These are phyloP conservation scores for Sphaeramia orbicularis DNA, from an alignment of 2,797 vertebrate genomes.

Conservation along the genomic window DNA sequence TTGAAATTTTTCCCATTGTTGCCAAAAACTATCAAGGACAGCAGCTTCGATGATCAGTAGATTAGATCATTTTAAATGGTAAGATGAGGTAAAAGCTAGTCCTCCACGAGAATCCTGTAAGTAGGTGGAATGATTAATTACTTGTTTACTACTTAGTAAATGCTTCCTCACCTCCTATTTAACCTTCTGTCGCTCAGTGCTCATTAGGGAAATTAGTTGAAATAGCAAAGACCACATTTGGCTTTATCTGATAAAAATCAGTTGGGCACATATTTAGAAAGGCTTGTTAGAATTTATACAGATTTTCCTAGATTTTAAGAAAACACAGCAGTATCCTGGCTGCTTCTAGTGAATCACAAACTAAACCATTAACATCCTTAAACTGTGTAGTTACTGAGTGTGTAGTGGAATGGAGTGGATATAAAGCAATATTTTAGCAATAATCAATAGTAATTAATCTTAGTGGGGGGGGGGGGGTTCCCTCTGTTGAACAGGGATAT, in stretches of 20 bases:
- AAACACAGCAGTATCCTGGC: too few species aligned
- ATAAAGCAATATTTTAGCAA: too few species aligned
- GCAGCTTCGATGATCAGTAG: too few species aligned
- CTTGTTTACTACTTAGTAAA: conserved; percentile 70
- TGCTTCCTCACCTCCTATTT: conserved; percentile 53
- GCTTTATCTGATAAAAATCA: conserved; percentile 40
- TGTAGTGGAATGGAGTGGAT: too few species aligned
- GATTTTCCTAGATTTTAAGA: background rate
- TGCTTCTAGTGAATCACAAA: too few species aligned
- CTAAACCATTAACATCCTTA: too few species aligned
- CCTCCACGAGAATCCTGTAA: conserved; percentile 32
- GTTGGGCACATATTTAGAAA: conserved; percentile 15
- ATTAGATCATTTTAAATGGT: background rate
- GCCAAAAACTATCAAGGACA: too few species aligned
- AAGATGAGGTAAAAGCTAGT: conserved; percentile 17
- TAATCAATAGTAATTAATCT: too few species aligned
- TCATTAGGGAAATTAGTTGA: conserved; percentile 49
- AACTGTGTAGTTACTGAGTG: too few species aligned
- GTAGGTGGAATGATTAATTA: conserved; percentile 65
- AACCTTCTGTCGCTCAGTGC: conserved; percentile 55
- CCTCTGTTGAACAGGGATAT: too few species aligned
- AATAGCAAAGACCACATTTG: conserved; percentile 41
- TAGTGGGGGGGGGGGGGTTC: too few species aligned
- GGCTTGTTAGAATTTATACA: background rate
- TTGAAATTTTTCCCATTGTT: too few species aligned